Evolutionary conservation across 2,797 vertebrate genomes (phyloP).

Genomic region (Valencia hispanica): DNA sequence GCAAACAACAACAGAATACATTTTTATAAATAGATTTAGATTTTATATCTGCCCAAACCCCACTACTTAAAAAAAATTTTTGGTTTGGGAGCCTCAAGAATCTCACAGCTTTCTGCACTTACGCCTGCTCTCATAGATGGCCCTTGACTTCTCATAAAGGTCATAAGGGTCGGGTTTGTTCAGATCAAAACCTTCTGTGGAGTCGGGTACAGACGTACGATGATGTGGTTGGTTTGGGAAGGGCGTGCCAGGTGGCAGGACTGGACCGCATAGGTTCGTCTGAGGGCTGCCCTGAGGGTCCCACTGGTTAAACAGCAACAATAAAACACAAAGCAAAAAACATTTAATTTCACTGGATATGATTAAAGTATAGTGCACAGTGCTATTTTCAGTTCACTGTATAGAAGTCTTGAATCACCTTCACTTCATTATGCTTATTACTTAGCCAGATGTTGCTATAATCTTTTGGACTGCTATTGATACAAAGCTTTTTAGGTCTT

Average conservation of each 20-base stretch:
- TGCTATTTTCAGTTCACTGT: not conserved
- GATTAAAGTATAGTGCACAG: not conserved
- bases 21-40: too few relatives aligned
- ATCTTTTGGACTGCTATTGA: not conserved
- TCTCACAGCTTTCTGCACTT: slow-evolving; percentile 75
- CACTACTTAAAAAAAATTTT: too few relatives aligned
- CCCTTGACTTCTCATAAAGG: slow-evolving; percentile 98
- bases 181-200: slow-evolving; percentile 94
- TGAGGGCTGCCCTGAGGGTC: slow-evolving; percentile 96
- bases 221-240: slow-evolving; percentile 90
- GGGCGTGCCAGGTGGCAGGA: slow-evolving; percentile 86
- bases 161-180: slow-evolving; percentile 98
- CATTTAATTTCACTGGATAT: not conserved
- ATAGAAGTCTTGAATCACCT: not conserved
- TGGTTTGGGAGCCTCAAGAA: too few relatives aligned
- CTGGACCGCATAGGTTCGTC: slow-evolving; percentile 87
- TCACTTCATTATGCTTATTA: not conserved
- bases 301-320: slow-evolving; percentile 91
- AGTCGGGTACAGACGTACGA: slow-evolving; percentile 94
- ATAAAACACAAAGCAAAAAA: slow-evolving; percentile 27
- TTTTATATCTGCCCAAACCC: too few relatives aligned
- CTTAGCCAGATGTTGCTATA: not conserved
- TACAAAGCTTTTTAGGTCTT: not conserved
- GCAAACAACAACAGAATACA: too few relatives aligned
- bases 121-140: slow-evolving; percentile 99